Evolutionary conservation across 1,140 invertebrate species (phyloP).

Genomic region (Andricus grossulariae): DNA sequence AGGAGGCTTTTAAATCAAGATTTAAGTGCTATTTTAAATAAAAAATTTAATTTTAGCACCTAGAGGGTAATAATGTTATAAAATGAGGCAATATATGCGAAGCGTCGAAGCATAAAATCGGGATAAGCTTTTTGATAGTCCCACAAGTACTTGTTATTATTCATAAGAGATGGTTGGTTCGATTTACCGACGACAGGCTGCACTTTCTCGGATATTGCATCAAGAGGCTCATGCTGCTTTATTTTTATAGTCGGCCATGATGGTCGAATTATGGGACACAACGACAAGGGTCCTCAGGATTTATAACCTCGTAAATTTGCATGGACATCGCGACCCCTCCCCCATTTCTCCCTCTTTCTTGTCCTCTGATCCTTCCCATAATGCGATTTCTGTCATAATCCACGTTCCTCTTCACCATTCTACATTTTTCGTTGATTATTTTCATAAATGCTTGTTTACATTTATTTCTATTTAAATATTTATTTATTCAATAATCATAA

Average conservation of each 20-base stretch:
- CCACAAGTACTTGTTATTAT: conserved; percentile 37
- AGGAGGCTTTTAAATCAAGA: no score
- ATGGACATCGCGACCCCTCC: neutral
- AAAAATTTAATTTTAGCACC: no score
- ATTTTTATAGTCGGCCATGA: conserved; percentile 16
- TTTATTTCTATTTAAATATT: neutral
- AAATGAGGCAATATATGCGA: no score
- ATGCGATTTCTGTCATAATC: no score
- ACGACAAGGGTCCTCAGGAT: conserved; percentile 26
- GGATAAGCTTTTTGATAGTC: no score
- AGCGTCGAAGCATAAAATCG: no score
- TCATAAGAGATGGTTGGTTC: conserved; percentile 44
- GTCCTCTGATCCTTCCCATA: no score
- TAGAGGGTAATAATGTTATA: no score
- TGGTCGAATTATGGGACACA: conserved; percentile 27
- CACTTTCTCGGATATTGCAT: conserved; percentile 38
- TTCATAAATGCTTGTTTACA: neutral
- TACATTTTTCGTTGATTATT: neutral
- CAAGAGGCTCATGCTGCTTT: neutral
- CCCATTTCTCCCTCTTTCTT: conserved; percentile 16
- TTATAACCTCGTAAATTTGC: conserved; percentile 25
- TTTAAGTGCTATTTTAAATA: no score
- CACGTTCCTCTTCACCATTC: neutral
- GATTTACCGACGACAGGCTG: conserved; percentile 38
- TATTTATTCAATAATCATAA: no score